These are phyloP conservation scores for Gnatocerus cornutus DNA, from an alignment of 2,888 invertebrate species.

Conservation along the genomic window DNA sequence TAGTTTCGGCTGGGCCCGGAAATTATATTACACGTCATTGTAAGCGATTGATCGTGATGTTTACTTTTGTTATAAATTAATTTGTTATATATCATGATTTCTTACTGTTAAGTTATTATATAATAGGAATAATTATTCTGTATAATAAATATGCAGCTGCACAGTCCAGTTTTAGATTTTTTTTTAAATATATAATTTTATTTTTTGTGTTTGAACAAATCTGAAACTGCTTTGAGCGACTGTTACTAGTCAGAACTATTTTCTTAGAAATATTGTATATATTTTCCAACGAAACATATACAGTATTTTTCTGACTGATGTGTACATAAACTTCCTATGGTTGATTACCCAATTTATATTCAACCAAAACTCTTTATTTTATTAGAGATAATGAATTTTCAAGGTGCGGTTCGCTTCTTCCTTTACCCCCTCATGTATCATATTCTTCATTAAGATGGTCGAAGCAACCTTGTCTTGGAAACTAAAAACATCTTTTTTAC, in stretches of 20 bases:
- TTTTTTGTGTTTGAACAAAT: constrained; percentile 56
- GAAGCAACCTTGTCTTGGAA: constrained; percentile 30
- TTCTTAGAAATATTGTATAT: constrained; percentile 67
- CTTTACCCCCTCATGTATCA: constrained; percentile 28
- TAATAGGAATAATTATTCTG: constrained; percentile 67
- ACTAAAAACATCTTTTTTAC: constrained; percentile 35
- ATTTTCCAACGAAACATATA: constrained; percentile 66
- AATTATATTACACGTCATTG: constrained; percentile 52
- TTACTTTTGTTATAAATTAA: constrained; percentile 64
- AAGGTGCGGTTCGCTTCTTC: constrained; percentile 28
- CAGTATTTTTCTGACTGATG: constrained; percentile 68
- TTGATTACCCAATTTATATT: constrained; percentile 41
- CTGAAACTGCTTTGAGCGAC: constrained; percentile 68
- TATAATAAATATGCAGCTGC: constrained; percentile 70
- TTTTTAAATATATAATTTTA: constrained; percentile 46
- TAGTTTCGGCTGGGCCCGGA: constrained; percentile 64
- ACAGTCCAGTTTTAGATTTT: constrained; percentile 67
- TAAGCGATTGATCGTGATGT: constrained; percentile 59
- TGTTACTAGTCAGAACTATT: constrained; percentile 67
- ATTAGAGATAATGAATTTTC: constrained; percentile 36
- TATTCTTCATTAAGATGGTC: constrained; percentile 15
- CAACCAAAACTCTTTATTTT: constrained; percentile 44
- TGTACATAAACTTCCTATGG: constrained; percentile 57
- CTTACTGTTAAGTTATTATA: constrained; percentile 69
- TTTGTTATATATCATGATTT: constrained; percentile 66